Evolutionary conservation across 92 coral and sea anemone species (phyloP).

Genomic region (Umimayanthus kanabou): DNA sequence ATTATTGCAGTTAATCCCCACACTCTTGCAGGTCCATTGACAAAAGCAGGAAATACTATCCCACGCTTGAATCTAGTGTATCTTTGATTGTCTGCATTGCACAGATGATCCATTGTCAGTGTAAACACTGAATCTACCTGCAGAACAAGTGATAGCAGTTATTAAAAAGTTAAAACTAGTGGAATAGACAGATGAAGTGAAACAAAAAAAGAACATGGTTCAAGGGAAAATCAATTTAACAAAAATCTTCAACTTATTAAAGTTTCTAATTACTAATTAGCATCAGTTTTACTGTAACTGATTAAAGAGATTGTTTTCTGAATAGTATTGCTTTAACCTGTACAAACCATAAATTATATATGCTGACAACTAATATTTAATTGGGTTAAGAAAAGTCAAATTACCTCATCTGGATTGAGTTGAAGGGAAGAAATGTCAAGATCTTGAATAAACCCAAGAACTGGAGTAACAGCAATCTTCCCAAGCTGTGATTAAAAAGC

Average conservation of each 20-base stretch:
- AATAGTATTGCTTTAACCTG: not conserved
- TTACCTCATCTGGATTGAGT: conserved; percentile 71
- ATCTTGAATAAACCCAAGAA: conserved; percentile 72
- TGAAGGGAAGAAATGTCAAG: conserved; percentile 62
- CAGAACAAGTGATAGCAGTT: not conserved
- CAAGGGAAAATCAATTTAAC: too few species aligned
- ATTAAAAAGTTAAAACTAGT: too few species aligned
- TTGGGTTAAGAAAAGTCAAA: not conserved
- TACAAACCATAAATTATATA: not conserved
- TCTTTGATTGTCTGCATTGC: conserved; percentile 61
- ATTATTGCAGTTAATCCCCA: conserved; percentile 92
- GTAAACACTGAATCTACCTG: conserved; percentile 86
- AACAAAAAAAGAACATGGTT: too few species aligned
- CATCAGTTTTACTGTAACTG: too few species aligned
- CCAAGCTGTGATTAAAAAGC: conserved; percentile 48
- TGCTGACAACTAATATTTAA: too few species aligned
- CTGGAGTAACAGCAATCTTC: conserved; percentile 73
- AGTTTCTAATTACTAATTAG: too few species aligned
- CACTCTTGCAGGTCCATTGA: conserved; percentile 72
- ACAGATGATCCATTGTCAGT: conserved; percentile 67
- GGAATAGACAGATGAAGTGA: too few species aligned
- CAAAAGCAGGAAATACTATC: conserved; percentile 69
- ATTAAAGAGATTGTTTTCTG: too few species aligned
- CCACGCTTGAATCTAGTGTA: conserved; percentile 79
- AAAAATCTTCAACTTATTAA: too few species aligned